Conservation (phyloP, 1,140 invertebrate genomes). For the Apolygus lucorum region DNA sequence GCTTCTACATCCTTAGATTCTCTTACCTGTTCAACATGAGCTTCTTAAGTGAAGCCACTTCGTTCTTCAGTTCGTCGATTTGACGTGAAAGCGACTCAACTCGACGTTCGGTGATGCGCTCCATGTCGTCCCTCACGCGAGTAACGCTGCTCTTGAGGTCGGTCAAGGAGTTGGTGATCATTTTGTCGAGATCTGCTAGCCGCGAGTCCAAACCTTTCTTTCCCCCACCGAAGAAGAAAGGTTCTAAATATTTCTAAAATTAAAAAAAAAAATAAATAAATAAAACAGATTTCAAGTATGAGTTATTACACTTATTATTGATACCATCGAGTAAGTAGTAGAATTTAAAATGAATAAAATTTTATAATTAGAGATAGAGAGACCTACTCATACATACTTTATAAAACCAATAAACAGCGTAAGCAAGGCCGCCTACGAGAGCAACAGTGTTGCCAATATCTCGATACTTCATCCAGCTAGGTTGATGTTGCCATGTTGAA, state of each 20-base stretch:
- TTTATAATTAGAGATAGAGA: no score
- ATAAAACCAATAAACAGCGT: slow-evolving; percentile 26
- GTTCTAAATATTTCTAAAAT: slow-evolving; percentile 23
- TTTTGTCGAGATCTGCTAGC: slow-evolving; percentile 18
- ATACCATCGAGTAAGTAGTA: no score
- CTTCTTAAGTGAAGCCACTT: slow-evolving; percentile 26
- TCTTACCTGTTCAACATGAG: slow-evolving; percentile 23
- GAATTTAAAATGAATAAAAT: neutral
- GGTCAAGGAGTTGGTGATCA: neutral
- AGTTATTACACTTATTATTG: no score
- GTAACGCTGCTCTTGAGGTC: neutral
- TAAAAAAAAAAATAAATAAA: no score
- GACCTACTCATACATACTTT: slow-evolving; percentile 23
- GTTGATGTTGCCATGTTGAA: neutral
- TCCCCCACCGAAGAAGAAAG: slow-evolving; percentile 19
- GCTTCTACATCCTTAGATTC: no score
- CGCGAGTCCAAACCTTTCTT: slow-evolving; percentile 13
- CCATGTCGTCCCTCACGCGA: slow-evolving; percentile 5
- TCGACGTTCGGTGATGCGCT: slow-evolving; percentile 6
- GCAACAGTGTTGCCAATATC: slow-evolving; percentile 23
- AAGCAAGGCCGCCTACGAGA: slow-evolving; percentile 23
- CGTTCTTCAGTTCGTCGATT: slow-evolving; percentile 23
- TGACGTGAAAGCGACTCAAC: slow-evolving; percentile 1
- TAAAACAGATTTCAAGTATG: no score
- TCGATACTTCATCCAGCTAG: slow-evolving; percentile 13